phyloP scores from a whole-genome alignment of 1,140 invertebrate species.

The Brachionus paranguensis region DNA sequence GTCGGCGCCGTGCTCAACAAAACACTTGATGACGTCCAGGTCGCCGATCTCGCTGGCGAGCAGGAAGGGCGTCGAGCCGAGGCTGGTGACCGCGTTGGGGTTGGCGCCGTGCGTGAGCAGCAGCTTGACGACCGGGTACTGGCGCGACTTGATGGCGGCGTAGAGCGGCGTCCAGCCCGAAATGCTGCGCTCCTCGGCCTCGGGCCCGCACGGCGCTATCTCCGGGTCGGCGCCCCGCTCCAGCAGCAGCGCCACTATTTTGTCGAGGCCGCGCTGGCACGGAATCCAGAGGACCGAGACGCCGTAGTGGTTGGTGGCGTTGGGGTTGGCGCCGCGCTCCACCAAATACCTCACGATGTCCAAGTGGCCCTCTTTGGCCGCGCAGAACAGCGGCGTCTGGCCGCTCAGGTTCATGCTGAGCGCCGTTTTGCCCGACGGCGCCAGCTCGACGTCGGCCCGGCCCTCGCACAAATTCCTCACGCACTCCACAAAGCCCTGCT shows the following conservation, averaged over 20 bases:
- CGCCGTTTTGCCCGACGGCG: conserved; percentile 31
- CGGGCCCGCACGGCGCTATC: neutral
- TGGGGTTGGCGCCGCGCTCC: conserved; percentile 59
- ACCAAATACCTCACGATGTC: conserved; percentile 84
- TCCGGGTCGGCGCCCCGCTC: neutral
- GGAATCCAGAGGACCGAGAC: conserved; percentile 34
- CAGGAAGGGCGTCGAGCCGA: conserved; percentile 40
- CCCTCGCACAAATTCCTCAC: conserved; percentile 24
- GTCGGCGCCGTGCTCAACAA: conserved; percentile 38
- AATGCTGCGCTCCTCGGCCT: conserved; percentile 34
- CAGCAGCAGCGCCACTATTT: conserved; percentile 39
- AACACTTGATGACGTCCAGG: conserved; percentile 33
- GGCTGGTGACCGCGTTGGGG: conserved; percentile 39
- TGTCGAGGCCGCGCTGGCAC: conserved; percentile 21
- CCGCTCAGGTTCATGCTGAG: conserved; percentile 34
- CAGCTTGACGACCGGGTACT: conserved; percentile 16
- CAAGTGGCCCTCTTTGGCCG: conserved; percentile 96
- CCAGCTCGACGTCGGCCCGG: conserved; percentile 25
- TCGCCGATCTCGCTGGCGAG: conserved; percentile 40
- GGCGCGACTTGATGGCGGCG: conserved; percentile 39
- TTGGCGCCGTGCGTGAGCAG: conserved; percentile 12
- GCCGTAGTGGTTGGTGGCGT: conserved; percentile 39
- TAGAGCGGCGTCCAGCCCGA: conserved; percentile 41
- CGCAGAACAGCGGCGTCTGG: conserved; percentile 89
- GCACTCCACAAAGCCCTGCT: conserved; percentile 38